Base-by-base conservation (phyloP, 1,140 invertebrate genomes). In the Ephestia elutella region DNA sequence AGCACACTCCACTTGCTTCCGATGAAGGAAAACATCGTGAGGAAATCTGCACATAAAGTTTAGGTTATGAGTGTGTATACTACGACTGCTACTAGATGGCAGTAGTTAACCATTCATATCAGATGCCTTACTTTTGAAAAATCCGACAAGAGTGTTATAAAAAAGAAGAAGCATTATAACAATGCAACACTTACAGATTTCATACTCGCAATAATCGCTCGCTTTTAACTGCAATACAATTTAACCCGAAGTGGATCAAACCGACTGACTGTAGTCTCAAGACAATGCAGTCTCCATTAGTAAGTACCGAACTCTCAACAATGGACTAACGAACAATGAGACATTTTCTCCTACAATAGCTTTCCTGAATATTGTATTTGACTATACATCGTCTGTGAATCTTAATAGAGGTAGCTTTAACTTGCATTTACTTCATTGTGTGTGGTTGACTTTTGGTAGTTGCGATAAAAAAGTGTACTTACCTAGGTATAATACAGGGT, bases 331-430 rank as follows among this genome's bases (percentile, higher is more conserved):
- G 78, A 83, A 86, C 82, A 86, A 83, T 80, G 78, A 73, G 62
- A 77, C 80, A 82, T 82, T 82, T 86, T 78, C 73, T 61, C 62
- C 63, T 75, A 84, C 81, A 86, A 84, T 84, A 68, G 81, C 74
- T 81, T 78, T 81, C 76, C 78, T 80, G 77, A 83, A 83, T 83
- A 82, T 82, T 81, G 78, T 80, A 84, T 82, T 84, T 82, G 71
- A 80, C 73, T 83, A 63, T 71, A 86, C 73, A 65, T 65, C 78
- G 74, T 80, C 72, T 68, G 56, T 62, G 63, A 71, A 70, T 65
- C 68, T 73, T 77, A 82, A 82, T 76, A 71, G 74, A 64, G 55
- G n/a, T 62, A 53, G 63, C 69, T 78, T 77, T 71, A 76, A 80
- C 67, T 78, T 71, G 63, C 69, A 67, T 59, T 59, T 49, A 67